These are phyloP conservation scores for Armadillidium nasatum DNA, from an alignment of 1,140 invertebrate genomes.

Conservation along the genomic window DNA sequence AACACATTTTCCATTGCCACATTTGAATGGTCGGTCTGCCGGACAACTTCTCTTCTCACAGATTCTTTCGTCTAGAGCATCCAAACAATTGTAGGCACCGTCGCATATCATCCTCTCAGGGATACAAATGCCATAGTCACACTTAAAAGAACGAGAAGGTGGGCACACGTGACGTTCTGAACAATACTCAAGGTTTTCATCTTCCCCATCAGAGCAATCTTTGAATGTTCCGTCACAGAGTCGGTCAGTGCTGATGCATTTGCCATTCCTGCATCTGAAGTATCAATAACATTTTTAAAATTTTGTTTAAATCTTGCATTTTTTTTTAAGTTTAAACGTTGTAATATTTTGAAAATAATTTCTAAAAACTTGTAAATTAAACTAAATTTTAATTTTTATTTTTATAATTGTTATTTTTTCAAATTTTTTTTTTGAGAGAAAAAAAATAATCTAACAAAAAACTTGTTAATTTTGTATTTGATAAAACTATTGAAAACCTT, in stretches of 20 bases:
- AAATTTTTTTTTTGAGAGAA: too few relatives aligned
- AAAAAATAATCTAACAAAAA: too few relatives aligned
- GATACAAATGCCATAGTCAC: constrained; percentile 42
- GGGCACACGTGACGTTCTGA: constrained; percentile 34
- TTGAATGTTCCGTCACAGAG: constrained; percentile 39
- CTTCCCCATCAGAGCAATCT: constrained; percentile 36
- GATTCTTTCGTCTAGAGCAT: constrained; percentile 36
- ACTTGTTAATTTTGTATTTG: too few relatives aligned
- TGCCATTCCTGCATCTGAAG: constrained; percentile 40
- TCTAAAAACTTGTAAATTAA: too few relatives aligned
- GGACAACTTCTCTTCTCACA: constrained; percentile 35
- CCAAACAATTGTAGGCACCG: constrained; percentile 32
- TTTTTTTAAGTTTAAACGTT: too few relatives aligned
- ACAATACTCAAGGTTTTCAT: constrained; percentile 38
- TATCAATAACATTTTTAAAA: too few relatives aligned
- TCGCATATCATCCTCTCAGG: constrained; percentile 26
- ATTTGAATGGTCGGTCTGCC: constrained; percentile 38
- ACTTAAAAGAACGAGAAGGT: constrained; percentile 32
- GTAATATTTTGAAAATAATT: too few relatives aligned
- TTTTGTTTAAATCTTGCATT: too few relatives aligned
- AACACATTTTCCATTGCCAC: constrained; percentile 38
- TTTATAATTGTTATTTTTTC: too few relatives aligned
- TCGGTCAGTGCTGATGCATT: constrained; percentile 32
- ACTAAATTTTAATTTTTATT: too few relatives aligned
- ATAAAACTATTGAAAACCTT: too few relatives aligned